Percentiles rank a stretch among this genome's conserved stretches.
Conservation (phyloP, 2,797 vertebrate genomes). For the Denticeps clupeoides region DNA sequence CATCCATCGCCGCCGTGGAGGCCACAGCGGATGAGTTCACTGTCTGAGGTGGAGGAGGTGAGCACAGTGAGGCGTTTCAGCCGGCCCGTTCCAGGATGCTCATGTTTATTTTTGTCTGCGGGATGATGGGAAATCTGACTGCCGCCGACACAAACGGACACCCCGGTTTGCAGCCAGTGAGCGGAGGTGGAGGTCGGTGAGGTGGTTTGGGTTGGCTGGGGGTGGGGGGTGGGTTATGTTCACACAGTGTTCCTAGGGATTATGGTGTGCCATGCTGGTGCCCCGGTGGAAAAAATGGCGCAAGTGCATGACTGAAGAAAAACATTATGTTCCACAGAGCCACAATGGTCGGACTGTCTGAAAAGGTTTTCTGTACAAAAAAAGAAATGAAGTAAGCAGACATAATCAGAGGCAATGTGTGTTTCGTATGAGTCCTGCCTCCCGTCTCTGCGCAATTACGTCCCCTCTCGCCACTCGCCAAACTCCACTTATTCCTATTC, state of each 20-base stretch:
- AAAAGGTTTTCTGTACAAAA: no score
- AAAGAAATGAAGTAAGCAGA: constrained; percentile 23
- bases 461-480: constrained; percentile 6
- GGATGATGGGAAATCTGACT: constrained; percentile 68
- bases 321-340: constrained; percentile 29
- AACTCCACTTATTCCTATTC: no score
- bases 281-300: constrained; percentile 40
- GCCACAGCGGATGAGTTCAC: constrained; percentile 35
- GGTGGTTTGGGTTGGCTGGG: neutral
- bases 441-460: constrained; percentile 12
- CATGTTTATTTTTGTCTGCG: constrained; percentile 67
- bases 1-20: constrained; percentile 6
- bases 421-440: constrained; percentile 8
- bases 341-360: constrained; percentile 36
- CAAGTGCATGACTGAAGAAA: constrained; percentile 30
- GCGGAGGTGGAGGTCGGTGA: neutral
- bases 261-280: constrained; percentile 25
- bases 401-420: constrained; percentile 28
- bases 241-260: constrained; percentile 20
- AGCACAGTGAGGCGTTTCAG: constrained; percentile 39
- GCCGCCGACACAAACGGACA: constrained; percentile 60
- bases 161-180: constrained; percentile 31
- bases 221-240: neutral
- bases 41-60: constrained; percentile 36
- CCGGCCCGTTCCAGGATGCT: constrained; percentile 39